Evolutionary conservation across 1,140 invertebrate genomes (phyloP).

Genomic region (Drosophila asahinai): DNA sequence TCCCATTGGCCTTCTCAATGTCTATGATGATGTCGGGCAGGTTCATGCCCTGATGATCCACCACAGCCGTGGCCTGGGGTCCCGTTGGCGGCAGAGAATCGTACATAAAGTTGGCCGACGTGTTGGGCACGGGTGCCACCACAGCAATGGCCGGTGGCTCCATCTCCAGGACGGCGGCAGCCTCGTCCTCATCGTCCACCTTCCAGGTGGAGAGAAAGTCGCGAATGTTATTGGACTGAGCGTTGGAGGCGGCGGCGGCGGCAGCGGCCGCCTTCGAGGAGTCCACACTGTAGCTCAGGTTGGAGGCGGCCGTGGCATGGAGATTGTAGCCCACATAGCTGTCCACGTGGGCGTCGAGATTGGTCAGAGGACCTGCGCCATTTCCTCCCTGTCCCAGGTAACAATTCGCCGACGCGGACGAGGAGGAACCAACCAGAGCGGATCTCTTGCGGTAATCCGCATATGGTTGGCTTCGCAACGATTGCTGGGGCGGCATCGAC

Average conservation of each 20-base stretch:
- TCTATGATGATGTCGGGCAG: constrained; percentile 83
- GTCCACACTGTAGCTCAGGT: background rate
- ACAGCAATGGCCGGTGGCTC: constrained; percentile 49
- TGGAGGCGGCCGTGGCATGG: constrained; percentile 37
- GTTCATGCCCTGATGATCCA: constrained; percentile 64
- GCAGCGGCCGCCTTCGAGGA: background rate
- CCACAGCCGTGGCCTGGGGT: constrained; percentile 54
- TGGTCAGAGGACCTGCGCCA: constrained; percentile 26
- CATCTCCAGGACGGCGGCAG: constrained; percentile 7
- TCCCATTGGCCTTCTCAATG: constrained; percentile 66
- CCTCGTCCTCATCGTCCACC: constrained; percentile 79
- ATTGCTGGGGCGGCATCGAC: constrained; percentile 42
- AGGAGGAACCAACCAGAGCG: constrained; percentile 8
- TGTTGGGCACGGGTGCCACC: constrained; percentile 48
- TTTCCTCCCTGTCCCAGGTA: constrained; percentile 46
- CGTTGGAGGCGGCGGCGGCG: constrained; percentile 12
- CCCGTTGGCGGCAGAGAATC: constrained; percentile 59
- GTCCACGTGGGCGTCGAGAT: constrained; percentile 65
- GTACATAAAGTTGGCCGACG: constrained; percentile 55
- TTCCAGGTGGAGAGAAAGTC: constrained; percentile 84
- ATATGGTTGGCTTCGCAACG: constrained; percentile 27
- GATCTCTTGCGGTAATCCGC: constrained; percentile 69
- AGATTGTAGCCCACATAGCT: constrained; percentile 62
- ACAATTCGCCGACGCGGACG: constrained; percentile 31
- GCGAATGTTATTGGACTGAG: constrained; percentile 72